These are phyloP conservation scores for Onychostoma macrolepis DNA, from an alignment of 2,113 vertebrate genomes.

Conservation along the genomic window DNA sequence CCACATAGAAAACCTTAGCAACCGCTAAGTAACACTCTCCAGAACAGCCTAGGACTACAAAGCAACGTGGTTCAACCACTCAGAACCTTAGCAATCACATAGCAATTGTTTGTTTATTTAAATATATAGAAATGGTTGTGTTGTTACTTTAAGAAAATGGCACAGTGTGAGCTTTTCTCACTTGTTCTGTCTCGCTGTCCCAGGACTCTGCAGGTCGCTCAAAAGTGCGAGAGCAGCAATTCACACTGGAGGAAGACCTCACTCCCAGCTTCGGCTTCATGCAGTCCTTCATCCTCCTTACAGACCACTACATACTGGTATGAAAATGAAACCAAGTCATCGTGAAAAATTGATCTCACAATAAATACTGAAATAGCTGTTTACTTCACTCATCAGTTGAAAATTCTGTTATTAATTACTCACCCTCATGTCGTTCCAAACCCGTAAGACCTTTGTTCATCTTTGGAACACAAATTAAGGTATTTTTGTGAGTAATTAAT, in stretches of 20 bases:
- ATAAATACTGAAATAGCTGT: not conserved
- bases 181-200: not conserved
- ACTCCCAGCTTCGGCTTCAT: slow-evolving; percentile 83
- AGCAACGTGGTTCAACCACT: not conserved
- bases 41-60: not conserved
- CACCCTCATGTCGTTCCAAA: not conserved
- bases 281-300: slow-evolving; percentile 91
- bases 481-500: not conserved
- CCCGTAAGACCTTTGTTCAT: not conserved
- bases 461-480: no score
- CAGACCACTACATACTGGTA: slow-evolving; percentile 86
- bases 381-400: not conserved
- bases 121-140: no score
- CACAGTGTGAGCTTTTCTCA: not conserved
- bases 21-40: not conserved
- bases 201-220: slow-evolving; percentile 86
- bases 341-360: not conserved
- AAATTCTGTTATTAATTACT: not conserved
- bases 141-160: slow-evolving; percentile 7
- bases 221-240: slow-evolving; percentile 77
- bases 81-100: not conserved
- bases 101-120: not conserved
- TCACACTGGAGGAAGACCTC: slow-evolving; percentile 83
- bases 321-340: not conserved
- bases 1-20: not conserved